These are phyloP conservation scores for Tanypteryx hageni DNA, from an alignment of 2,888 invertebrate species.

Conservation along the genomic window DNA sequence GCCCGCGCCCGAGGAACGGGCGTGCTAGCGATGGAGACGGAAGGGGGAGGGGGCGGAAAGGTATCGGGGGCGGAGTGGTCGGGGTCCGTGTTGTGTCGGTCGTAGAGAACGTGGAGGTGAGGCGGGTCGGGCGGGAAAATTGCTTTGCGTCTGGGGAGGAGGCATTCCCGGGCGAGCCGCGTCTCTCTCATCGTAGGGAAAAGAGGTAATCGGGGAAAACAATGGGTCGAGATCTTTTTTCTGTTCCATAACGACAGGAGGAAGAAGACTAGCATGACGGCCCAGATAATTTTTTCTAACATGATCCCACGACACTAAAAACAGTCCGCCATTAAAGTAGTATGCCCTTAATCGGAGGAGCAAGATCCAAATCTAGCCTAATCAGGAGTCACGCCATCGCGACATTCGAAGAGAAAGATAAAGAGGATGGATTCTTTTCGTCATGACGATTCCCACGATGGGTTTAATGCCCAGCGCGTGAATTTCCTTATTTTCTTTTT, in stretches of 20 bases:
- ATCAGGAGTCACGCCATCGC: too few species aligned
- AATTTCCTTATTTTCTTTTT: not conserved
- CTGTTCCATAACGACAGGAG: not conserved
- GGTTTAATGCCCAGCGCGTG: not conserved
- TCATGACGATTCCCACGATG: conserved; percentile 6
- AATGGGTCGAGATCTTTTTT: not conserved
- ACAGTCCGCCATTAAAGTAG: too few species aligned
- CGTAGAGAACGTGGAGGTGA: too few species aligned
- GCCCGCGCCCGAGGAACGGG: not conserved
- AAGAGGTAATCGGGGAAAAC: conserved; percentile 1
- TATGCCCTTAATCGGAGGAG: too few species aligned
- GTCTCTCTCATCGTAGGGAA: not conserved
- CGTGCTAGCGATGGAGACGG: not conserved
- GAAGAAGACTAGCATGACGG: not conserved
- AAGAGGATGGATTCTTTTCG: not conserved
- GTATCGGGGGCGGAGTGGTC: not conserved
- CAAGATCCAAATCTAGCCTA: too few species aligned
- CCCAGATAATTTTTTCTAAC: not conserved
- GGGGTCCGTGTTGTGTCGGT: conserved; percentile 3
- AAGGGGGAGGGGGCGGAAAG: not conserved
- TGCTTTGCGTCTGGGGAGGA: not conserved
- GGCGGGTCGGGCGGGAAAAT: not conserved
- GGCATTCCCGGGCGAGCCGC: not conserved
- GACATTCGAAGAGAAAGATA: too few species aligned
- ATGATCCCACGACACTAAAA: not conserved